Evolutionary conservation across 2,888 invertebrate species (phyloP), one percentile per base, ranked within the genome.

Genomic region (Temnothorax unifasciatus): DNA sequence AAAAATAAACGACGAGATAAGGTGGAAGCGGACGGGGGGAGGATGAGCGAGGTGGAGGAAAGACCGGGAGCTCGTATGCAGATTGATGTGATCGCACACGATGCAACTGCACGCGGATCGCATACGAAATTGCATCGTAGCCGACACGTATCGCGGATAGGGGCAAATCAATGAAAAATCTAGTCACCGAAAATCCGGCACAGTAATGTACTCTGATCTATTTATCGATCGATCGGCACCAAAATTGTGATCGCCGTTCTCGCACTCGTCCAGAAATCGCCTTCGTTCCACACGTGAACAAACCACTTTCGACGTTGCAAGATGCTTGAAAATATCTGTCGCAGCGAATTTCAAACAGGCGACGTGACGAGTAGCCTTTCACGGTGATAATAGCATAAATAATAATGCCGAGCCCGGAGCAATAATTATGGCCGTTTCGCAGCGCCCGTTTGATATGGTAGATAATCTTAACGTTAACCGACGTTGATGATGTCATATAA

Each of bases 61-160:
- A 41, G 41, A 57, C 38, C 54, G 79, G 86, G 88, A 92, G 92
- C 91, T 92, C 91, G 92, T 92, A 92, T 90, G 91, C 92, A 90
- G 94, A 94, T 95, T 94, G 94, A 95, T 94, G 94, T 92, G 94
- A 92, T 94, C 94, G 90, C 94, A 95, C 94, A 94, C 94, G 94
- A 94, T 92, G 94, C 93, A 92, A 92, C 92, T 89, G 93, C 81
- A 92, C 94, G 91, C 91, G 90, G 88, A 86, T 90, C 90, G 94
- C 92, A 94, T 94, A 92, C 94, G 88, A 91, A 92, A 94, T 93
- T 87, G 61, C 64, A 21, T 47, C 75, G 57, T 57, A 57, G 71
- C 54, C 71, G 64, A 44, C 68, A 21, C 18, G 57, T 11, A 21
- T 29, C 54, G 59, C 77, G n/a, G 83, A 86, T 77, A 87, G 90